Evolutionary conservation across 2,888 invertebrate genomes (phyloP).

Genomic region (Nowickia ferox): DNA sequence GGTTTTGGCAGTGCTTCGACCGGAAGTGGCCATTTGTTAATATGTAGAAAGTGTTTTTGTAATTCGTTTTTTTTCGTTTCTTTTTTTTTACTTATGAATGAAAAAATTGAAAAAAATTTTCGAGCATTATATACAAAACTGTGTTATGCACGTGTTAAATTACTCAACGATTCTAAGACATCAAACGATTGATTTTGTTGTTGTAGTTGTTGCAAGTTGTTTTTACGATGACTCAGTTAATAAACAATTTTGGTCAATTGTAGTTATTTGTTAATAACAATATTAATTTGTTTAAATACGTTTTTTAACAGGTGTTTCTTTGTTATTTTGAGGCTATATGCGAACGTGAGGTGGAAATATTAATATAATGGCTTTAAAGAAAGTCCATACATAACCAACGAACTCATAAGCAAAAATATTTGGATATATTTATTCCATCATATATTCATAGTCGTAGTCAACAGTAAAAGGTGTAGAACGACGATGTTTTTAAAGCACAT

Average conservation of each 20-base stretch:
- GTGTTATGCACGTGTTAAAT: constrained; percentile 69
- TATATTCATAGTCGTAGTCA: too few relatives aligned
- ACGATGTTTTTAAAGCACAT: too few relatives aligned
- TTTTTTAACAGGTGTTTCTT: constrained; percentile 71
- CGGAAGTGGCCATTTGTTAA: constrained; percentile 71
- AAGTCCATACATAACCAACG: background rate
- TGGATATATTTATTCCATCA: too few relatives aligned
- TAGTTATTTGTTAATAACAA: constrained; percentile 65
- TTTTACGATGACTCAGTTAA: constrained; percentile 35
- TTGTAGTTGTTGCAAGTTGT: constrained; percentile 5
- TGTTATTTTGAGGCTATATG: constrained; percentile 60
- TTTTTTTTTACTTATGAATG: constrained; percentile 56
- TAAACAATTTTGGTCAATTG: constrained; percentile 51
- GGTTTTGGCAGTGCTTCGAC: constrained; percentile 65
- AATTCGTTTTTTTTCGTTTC: constrained; percentile 15
- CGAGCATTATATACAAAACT: constrained; percentile 35
- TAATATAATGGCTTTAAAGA: constrained; percentile 13
- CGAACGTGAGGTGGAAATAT: constrained; percentile 55
- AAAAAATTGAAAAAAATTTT: constrained; percentile 7
- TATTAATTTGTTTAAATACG: constrained; percentile 69
- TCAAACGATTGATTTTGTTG: constrained; percentile 16
- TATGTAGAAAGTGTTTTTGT: constrained; percentile 69
- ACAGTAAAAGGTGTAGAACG: too few relatives aligned
- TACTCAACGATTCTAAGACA: constrained; percentile 42
- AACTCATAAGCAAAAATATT: too few relatives aligned